Base-by-base conservation (phyloP, 2,888 invertebrate species). In the Polymixis lichenea region DNA sequence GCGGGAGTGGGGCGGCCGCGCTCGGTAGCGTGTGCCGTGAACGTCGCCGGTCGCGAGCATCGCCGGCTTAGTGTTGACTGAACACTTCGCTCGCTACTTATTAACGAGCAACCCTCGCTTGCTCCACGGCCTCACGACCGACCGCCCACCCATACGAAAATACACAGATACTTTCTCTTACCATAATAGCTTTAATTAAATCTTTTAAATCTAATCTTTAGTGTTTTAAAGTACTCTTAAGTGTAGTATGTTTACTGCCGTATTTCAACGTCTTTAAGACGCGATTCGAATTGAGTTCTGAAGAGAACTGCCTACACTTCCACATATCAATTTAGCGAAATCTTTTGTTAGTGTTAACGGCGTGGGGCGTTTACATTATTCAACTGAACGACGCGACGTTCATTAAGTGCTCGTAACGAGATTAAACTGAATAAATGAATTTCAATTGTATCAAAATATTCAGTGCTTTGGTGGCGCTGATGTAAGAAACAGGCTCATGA, bases 361-460 rank as follows among this genome's bases (percentile, higher is more conserved):
- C 32, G 75, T 70, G 62, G 55, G 71, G 56, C 69, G 78, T 69
- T 72, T 86, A 83, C 80, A 90, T 90, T 87, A 90, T 90, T 89
- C 88, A 88, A 71, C 78, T 71, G 61, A 78, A 83, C 85, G 84
- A 76, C 86, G 84, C 85, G 84, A 75, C 86, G 86, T 88, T 89
- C 89, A 89, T 89, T 89, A 90, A 85, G 86, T 89, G 84, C 87
- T 87, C 80, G 85, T 87, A 87, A 89, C 88, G 74, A 89, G 86
- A 86, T 88, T 88, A 87, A 84, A 79, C 82, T 76, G 86, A 89
- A 89, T 89, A 87, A 88, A 90, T 89, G 79, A 89, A 90, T 90
- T 85, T 86, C 77, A 86, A 85, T 88, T 77, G 72, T 82, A 87
- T 84, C 85, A 87, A 87, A 87, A 86, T 82, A 86, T 82, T 76